These are phyloP conservation scores for Eupristina koningsbergeri DNA, from an alignment of 1,140 invertebrate species.

Conservation along the genomic window DNA sequence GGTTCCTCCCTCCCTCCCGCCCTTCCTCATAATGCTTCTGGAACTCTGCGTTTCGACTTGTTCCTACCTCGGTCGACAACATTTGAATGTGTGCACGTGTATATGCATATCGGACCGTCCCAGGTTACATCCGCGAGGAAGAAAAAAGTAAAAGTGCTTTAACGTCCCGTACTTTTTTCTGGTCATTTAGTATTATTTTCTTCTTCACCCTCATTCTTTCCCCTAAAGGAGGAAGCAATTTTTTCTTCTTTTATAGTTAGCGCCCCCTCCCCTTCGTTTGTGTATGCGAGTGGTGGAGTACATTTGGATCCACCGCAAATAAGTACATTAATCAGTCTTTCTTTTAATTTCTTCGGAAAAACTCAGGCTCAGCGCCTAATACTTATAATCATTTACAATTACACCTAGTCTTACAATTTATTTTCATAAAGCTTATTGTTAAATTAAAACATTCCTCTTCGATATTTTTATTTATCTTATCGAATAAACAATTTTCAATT, in stretches of 20 bases:
- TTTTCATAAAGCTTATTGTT: not conserved
- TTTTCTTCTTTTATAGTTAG: not conserved
- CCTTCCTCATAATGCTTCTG: not conserved
- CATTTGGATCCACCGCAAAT: not conserved
- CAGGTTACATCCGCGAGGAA: constrained; percentile 14
- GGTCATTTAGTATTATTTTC: constrained; percentile 7
- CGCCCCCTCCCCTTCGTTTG: not conserved
- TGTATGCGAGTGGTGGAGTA: not conserved
- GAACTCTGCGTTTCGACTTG: not conserved
- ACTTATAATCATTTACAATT: not conserved
- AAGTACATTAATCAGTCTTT: not conserved
- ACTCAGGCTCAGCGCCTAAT: not conserved
- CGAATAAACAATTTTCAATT: not conserved
- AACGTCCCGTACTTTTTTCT: constrained; percentile 7
- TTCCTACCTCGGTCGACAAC: not conserved
- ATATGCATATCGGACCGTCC: not conserved
- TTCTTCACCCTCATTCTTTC: not conserved
- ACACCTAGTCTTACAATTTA: too few species aligned
- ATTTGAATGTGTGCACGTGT: not conserved
- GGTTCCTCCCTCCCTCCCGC: not conserved
- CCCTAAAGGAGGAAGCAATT: not conserved
- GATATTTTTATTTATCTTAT: not conserved
- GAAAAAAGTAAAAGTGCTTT: constrained; percentile 36
- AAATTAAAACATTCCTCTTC: not conserved
- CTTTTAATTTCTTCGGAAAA: not conserved